Conservation (phyloP, 2,888 invertebrate species). For the Aleiodes alternator region DNA sequence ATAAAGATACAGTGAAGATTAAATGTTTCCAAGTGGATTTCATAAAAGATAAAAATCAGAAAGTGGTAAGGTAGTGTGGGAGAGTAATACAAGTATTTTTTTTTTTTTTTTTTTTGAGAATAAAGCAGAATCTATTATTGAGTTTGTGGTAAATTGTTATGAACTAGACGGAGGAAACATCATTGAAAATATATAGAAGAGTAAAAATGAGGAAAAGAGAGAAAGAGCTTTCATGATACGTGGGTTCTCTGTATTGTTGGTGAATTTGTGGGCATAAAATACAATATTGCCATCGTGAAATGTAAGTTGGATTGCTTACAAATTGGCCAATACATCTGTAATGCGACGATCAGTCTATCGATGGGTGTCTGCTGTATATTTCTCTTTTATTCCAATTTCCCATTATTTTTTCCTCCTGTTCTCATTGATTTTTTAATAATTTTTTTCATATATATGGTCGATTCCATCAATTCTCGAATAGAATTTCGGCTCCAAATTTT, state of each 20-base stretch:
- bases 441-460: too few relatives aligned
- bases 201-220: conserved; percentile 34
- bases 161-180: conserved; percentile 37
- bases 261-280: conserved; percentile 63
- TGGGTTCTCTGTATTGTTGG: background rate
- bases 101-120: background rate
- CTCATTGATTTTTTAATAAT: background rate
- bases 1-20: conserved; percentile 35
- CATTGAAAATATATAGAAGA: conserved; percentile 32
- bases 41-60: conserved; percentile 41
- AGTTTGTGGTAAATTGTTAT: conserved; percentile 39
- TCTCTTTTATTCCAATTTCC: conserved; percentile 58
- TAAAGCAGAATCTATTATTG: conserved; percentile 12
- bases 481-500: too few relatives aligned
- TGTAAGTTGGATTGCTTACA: conserved; percentile 75
- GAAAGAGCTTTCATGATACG: conserved; percentile 56
- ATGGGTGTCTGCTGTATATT: conserved; percentile 47
- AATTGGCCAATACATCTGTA: conserved; percentile 75
- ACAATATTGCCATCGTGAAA: conserved; percentile 71
- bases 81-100: conserved; percentile 3
- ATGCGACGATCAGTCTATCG: conserved; percentile 68
- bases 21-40: conserved; percentile 32
- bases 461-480: too few relatives aligned
- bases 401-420: background rate
- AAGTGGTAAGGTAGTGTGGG: conserved; percentile 10